Conservation (phyloP, 2,797 vertebrate genomes). For the Caiman crocodilus region DNA sequence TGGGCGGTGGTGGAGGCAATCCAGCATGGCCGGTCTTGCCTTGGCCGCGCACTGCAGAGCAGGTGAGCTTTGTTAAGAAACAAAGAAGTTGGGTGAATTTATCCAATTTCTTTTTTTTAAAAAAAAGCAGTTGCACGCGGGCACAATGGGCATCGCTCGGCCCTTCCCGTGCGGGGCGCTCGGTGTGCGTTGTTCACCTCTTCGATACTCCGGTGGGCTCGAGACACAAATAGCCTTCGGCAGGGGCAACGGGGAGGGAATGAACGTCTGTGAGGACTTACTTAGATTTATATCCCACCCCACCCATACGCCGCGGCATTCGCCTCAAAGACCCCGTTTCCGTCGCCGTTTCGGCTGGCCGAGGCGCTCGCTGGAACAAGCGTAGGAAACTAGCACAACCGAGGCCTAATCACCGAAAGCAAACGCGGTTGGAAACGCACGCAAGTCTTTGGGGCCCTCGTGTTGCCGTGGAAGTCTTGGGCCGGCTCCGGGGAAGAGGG, state of each 20-base stretch:
- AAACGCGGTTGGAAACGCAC: neutral
- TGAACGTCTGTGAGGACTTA: too few relatives aligned
- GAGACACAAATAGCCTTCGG: too few relatives aligned
- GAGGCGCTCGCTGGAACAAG: neutral
- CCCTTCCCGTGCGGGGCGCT: too few relatives aligned
- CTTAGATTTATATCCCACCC: neutral
- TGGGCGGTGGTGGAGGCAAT: fast-evolving
- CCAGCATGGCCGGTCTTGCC: too few relatives aligned
- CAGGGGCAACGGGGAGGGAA: too few relatives aligned
- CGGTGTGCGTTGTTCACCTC: too few relatives aligned
- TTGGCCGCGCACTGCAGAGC: neutral
- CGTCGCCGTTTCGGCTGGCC: constrained; percentile 13
- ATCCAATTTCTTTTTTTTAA: neutral
- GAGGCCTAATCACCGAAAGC: fast-evolving
- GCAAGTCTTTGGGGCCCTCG: neutral
- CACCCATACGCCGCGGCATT: neutral
- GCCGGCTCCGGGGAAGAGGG: neutral
- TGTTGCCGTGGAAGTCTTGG: neutral
- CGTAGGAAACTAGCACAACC: constrained; percentile 38
- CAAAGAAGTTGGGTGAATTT: neutral
- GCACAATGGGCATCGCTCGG: neutral
- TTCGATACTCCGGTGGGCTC: too few relatives aligned
- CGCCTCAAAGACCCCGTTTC: neutral
- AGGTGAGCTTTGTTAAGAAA: neutral
- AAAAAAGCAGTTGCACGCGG: constrained; percentile 8